Percentiles rank a stretch among this genome's conserved stretches.
These are phyloP conservation scores for Papilio machaon DNA, from an alignment of 1,140 invertebrate species.

Conservation along the genomic window DNA sequence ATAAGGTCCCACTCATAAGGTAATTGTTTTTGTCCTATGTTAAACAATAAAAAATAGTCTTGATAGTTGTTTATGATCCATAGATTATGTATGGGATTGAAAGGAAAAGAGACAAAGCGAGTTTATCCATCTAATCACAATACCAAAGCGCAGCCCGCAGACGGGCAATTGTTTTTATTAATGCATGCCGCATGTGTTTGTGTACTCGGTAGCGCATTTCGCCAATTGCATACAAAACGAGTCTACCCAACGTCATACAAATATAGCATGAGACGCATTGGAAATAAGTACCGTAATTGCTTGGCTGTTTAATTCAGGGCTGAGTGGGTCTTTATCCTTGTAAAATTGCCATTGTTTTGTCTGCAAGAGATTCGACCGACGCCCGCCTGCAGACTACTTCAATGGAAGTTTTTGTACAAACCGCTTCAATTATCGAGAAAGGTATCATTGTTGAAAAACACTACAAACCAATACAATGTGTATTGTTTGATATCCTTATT, in stretches of 20 bases:
- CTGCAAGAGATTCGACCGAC: conserved; percentile 31
- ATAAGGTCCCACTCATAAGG: neutral
- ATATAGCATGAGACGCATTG: neutral
- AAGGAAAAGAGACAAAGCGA: conserved; percentile 17
- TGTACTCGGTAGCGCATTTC: neutral
- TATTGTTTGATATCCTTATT: neutral
- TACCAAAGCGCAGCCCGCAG: conserved; percentile 15
- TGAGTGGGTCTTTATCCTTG: conserved; percentile 32
- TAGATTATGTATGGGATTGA: neutral
- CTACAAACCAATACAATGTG: neutral
- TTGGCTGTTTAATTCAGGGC: neutral
- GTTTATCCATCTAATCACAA: conserved; percentile 11
- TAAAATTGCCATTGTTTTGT: conserved; percentile 34
- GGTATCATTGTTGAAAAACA: neutral
- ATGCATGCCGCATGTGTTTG: conserved; percentile 7
- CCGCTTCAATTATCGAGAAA: conserved; percentile 3
- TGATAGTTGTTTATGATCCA: neutral
- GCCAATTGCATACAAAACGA: conserved; percentile 19
- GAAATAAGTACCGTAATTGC: neutral
- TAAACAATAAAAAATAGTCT: neutral
- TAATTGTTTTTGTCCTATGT: neutral
- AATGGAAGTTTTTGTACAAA: neutral
- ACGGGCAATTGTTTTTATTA: conserved; percentile 23
- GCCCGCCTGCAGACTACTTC: conserved; percentile 18
- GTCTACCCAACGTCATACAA: neutral